A percentile compares a stretch with the other conserved stretches of the same genome.
Conservation (phyloP, 2,888 invertebrate species). For the Thereva unica region DNA sequence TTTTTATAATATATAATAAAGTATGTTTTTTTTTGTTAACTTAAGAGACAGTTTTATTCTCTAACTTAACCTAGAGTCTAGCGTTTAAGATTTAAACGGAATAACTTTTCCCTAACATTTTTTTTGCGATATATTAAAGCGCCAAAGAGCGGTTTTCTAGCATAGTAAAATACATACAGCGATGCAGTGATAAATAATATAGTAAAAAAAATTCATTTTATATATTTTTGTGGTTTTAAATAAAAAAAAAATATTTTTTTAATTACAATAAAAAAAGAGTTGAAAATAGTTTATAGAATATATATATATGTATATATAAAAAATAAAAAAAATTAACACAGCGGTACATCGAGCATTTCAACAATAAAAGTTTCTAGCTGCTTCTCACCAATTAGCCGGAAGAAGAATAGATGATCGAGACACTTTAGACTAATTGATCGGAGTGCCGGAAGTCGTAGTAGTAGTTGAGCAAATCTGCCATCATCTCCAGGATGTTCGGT, state of each 20-base stretch:
- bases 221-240: slow-evolving; percentile 14
- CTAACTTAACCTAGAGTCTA: no score
- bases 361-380: slow-evolving; percentile 83
- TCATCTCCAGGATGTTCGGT: slow-evolving; percentile 87
- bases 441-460: slow-evolving; percentile 85
- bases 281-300: no score
- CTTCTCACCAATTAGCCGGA: slow-evolving; percentile 85
- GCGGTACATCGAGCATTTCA: slow-evolving; percentile 74
- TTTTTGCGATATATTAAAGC: slow-evolving; percentile 6
- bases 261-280: neutral
- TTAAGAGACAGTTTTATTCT: no score
- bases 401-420: slow-evolving; percentile 92
- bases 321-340: slow-evolving; percentile 44
- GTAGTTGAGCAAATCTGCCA: slow-evolving; percentile 92
- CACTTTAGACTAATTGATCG: slow-evolving; percentile 92
- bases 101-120: no score
- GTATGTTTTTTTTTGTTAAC: no score
- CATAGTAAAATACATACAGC: slow-evolving; percentile 28
- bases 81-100: no score
- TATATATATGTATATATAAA: neutral
- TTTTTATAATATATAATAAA: no score
- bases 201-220: slow-evolving; percentile 8
- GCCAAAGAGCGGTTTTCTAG: slow-evolving; percentile 14
- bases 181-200: slow-evolving; percentile 30
- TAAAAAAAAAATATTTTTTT: neutral